These are phyloP conservation scores for Melangyna quadrimaculata DNA, from an alignment of 2,888 invertebrate genomes.

Conservation along the genomic window DNA sequence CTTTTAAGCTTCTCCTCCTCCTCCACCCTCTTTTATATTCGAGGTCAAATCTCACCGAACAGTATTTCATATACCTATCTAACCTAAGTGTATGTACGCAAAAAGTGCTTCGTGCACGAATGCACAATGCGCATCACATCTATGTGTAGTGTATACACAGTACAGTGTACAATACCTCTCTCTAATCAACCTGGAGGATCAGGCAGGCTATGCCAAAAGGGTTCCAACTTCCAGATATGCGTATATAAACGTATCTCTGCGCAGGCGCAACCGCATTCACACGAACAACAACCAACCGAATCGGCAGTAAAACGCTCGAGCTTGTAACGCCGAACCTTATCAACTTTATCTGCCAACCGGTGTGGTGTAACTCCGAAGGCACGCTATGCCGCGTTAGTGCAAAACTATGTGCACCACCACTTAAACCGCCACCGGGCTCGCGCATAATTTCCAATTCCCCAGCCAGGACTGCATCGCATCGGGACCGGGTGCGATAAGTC, in stretches of 20 bases:
- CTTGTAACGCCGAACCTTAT: conserved; percentile 64
- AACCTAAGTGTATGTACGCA: neutral
- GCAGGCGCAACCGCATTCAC: conserved; percentile 52
- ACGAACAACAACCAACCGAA: conserved; percentile 22
- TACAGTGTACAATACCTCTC: conserved; percentile 5
- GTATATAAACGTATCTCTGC: conserved; percentile 44
- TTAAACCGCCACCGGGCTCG: conserved; percentile 71
- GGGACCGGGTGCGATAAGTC: conserved; percentile 67
- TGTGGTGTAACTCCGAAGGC: conserved; percentile 66
- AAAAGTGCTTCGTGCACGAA: conserved; percentile 29
- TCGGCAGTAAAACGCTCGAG: conserved; percentile 60
- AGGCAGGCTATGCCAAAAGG: conserved; percentile 55
- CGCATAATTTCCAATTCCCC: conserved; percentile 64
- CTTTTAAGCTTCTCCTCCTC: neutral
- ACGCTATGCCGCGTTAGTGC: conserved; percentile 70
- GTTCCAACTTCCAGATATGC: conserved; percentile 43
- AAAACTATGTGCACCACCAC: conserved; percentile 72
- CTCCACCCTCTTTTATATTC: neutral
- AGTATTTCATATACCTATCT: conserved; percentile 21
- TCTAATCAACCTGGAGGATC: conserved; percentile 50
- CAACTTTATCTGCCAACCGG: conserved; percentile 70
- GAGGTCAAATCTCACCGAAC: conserved; percentile 47
- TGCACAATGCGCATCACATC: neutral
- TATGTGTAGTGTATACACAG: neutral
- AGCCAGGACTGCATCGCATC: conserved; percentile 19